These are phyloP conservation scores for Myotis lucifugus DNA, from an alignment of 2,113 vertebrate genomes.

Conservation along the genomic window DNA sequence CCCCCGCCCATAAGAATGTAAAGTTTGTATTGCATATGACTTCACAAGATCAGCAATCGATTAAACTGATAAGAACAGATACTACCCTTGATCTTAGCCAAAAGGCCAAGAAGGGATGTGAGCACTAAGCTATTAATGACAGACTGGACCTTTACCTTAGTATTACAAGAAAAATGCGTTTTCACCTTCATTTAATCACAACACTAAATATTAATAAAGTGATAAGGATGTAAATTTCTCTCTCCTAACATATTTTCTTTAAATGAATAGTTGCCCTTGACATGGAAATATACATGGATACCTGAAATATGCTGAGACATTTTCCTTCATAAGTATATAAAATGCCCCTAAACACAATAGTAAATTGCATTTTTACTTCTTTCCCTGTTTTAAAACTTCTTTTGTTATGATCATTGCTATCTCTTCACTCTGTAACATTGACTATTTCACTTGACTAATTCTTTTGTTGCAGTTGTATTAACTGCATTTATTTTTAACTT, in stretches of 20 bases:
- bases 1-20: not conserved
- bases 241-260: not conserved
- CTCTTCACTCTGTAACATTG: slow-evolving; percentile 67
- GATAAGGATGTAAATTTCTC: not conserved
- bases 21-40: not conserved
- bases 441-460: slow-evolving; percentile 60
- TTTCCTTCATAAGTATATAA: slow-evolving; percentile 49
- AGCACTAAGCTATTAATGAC: not conserved
- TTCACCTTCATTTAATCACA: not conserved
- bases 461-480: slow-evolving; percentile 71
- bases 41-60: not conserved
- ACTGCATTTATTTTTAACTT: slow-evolving; percentile 72
- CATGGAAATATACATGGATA: not conserved
- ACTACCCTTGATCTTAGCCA: too few species aligned
- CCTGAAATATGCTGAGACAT: not conserved
- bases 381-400: slow-evolving; percentile 57
- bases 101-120: too few species aligned
- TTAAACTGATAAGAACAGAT: not conserved
- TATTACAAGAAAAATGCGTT: not conserved
- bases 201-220: not conserved
- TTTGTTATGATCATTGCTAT: slow-evolving; percentile 76
- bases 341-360: not conserved
- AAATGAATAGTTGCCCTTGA: not conserved
- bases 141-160: not conserved
- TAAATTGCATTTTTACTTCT: slow-evolving; percentile 68